These are phyloP conservation scores for Sebastes itinus DNA, from an alignment of 2,797 vertebrate genomes.

Conservation along the genomic window DNA sequence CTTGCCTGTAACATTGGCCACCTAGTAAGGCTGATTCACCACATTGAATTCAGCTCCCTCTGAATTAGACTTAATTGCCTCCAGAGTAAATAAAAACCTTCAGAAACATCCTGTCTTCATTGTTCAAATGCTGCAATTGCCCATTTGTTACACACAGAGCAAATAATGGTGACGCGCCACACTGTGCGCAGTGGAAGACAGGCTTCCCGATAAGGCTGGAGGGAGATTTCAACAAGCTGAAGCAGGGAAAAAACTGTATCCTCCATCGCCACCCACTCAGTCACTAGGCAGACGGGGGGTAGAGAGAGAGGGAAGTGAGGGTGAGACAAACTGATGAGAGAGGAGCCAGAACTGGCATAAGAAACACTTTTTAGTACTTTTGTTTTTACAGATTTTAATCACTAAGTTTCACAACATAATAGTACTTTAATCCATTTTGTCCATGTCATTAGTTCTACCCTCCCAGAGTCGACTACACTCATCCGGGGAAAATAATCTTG, in stretches of 20 bases:
- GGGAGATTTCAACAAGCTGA: conserved; percentile 7
- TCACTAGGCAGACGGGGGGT: not conserved
- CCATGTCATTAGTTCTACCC: not conserved
- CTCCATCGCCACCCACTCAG: conserved; percentile 5
- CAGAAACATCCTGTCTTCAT: conserved; percentile 37
- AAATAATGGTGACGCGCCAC: conserved; percentile 24
- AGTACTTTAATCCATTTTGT: fast-evolving
- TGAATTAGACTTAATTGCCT: conserved; percentile 43
- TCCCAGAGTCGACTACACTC: not conserved
- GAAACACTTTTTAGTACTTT: not conserved
- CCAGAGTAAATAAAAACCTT: conserved; percentile 44
- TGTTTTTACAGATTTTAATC: no score
- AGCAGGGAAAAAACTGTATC: not conserved
- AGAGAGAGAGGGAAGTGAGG: not conserved
- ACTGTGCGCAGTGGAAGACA: not conserved
- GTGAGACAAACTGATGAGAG: not conserved
- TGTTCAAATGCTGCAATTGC: conserved; percentile 29
- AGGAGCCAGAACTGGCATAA: not conserved
- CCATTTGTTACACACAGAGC: conserved; percentile 39
- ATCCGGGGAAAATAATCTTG: not conserved
- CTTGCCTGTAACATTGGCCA: not conserved
- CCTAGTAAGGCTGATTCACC: conserved; percentile 13
- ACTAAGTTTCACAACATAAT: not conserved
- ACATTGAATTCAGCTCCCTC: not conserved
- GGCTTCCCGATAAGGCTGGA: conserved; percentile 30